Conservation (phyloP, 2,113 vertebrate genomes). For the Strigops habroptila region DNA sequence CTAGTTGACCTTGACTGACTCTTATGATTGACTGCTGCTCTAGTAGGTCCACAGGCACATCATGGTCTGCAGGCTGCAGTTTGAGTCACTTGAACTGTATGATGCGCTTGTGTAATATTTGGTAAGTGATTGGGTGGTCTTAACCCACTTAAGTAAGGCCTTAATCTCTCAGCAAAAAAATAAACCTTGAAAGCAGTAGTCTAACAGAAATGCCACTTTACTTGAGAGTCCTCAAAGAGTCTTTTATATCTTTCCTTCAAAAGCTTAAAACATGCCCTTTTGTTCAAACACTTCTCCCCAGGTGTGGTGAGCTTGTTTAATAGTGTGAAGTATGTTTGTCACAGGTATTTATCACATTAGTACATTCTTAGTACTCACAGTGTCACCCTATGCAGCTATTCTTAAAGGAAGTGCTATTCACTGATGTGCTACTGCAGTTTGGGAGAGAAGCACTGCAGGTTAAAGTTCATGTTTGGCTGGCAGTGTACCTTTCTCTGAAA, state of each 20-base stretch:
- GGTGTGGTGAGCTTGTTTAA: not conserved
- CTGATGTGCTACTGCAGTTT: not conserved
- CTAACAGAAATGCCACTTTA: not conserved
- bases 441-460: not conserved
- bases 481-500: not conserved
- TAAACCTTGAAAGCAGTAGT: not conserved
- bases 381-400: not conserved
- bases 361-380: not conserved
- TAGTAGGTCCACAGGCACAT: no score
- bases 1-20: not conserved
- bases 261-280: not conserved
- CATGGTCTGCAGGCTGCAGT: not conserved
- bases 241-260: not conserved
- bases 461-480: not conserved
- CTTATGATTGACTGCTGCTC: not conserved
- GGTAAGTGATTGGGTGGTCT: not conserved
- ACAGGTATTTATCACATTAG: not conserved
- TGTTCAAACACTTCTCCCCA: not conserved
- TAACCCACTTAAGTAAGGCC: not conserved
- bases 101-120: not conserved
- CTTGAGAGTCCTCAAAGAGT: not conserved
- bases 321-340: not conserved
- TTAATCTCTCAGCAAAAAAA: not conserved
- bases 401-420: not conserved
- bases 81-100: not conserved